Conservation (phyloP, 1,140 invertebrate species). For the Apis mellifera region Amel_HAv3.1 CM009941.2:14315501-14316000, state of each 20-base stretch:
- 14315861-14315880: constrained; percentile 47
- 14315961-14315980: neutral
- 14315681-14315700: constrained; percentile 75
- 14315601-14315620: constrained; percentile 97
- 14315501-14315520: constrained; percentile 97
- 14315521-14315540: constrained; percentile 82
- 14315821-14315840: constrained; percentile 1
- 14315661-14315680: constrained; percentile 86
- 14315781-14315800: neutral
- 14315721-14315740: constrained; percentile 62
- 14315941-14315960: constrained; percentile 32
- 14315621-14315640: constrained; percentile 97
- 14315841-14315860: constrained; percentile 36
- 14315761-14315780: constrained; percentile 7
- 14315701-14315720: constrained; percentile 85
- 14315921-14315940: neutral
- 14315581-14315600: constrained; percentile 85
- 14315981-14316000: neutral
- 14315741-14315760: neutral
- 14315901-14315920: constrained; percentile 5
- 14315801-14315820: constrained; percentile 2
- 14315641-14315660: constrained; percentile 95
- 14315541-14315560: constrained; percentile 3
- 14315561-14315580: neutral
- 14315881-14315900: constrained; percentile 22